These are phyloP conservation scores for Erithacus rubecula DNA, from an alignment of 2,797 vertebrate genomes.

Conservation along the genomic window DNA sequence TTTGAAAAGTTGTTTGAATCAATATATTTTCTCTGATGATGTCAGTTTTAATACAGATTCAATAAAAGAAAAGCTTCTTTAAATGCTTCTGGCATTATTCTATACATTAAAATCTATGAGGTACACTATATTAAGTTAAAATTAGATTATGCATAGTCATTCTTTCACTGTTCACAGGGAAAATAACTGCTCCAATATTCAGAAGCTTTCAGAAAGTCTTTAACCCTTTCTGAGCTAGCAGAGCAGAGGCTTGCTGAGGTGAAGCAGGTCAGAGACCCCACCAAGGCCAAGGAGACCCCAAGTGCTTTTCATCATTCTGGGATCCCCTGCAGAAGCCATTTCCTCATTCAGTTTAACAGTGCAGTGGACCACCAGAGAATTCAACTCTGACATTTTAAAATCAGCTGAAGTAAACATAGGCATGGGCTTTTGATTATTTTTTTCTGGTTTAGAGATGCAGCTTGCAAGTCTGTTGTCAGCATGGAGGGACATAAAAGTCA, in stretches of 20 bases:
- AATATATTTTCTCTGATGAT: background rate
- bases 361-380: background rate
- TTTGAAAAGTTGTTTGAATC: background rate
- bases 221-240: background rate
- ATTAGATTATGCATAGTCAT: constrained; percentile 20
- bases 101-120: background rate
- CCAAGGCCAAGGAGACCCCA: background rate
- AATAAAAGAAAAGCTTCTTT: background rate
- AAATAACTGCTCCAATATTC: background rate
- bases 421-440: background rate
- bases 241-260: background rate
- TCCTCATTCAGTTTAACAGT: background rate
- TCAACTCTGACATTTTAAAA: background rate
- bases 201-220: background rate
- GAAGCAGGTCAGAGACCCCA: background rate
- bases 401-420: background rate
- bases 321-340: background rate
- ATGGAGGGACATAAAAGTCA: background rate
- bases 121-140: background rate
- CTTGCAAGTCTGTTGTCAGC: background rate
- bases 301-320: background rate
- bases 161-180: background rate
- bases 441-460: background rate
- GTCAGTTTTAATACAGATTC: background rate
- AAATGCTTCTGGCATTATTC: background rate